phyloP scores from a whole-genome alignment of 2,888 invertebrate genomes.

The Apamea sordens region DNA sequence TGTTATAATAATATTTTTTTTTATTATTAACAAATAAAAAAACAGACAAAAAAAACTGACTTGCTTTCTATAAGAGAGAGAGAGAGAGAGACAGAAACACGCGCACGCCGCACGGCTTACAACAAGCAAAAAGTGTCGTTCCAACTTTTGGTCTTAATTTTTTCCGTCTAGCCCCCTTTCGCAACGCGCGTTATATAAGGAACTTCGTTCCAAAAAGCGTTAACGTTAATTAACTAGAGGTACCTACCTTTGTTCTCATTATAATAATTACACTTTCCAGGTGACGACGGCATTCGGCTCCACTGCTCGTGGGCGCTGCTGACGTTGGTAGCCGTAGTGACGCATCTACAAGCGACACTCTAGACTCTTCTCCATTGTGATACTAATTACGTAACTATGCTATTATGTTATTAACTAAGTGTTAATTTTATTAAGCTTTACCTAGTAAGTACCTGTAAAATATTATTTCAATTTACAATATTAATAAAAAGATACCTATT shows the following conservation, averaged over 20 bases:
- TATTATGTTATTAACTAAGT: slow-evolving; percentile 64
- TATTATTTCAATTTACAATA: slow-evolving; percentile 49
- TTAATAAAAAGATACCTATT: slow-evolving; percentile 61
- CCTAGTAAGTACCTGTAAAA: slow-evolving; percentile 54
- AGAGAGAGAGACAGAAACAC: too few species aligned
- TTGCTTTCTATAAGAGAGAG: too few species aligned
- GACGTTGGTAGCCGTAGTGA: slow-evolving; percentile 53
- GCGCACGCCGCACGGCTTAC: too few species aligned
- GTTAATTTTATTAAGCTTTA: slow-evolving; percentile 70
- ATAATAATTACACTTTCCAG: slow-evolving; percentile 47
- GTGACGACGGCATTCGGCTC: slow-evolving; percentile 55
- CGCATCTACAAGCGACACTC: slow-evolving; percentile 51
- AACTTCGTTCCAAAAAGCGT: too few species aligned
- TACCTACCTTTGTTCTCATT: background rate
- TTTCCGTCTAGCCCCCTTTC: too few species aligned
- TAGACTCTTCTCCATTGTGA: slow-evolving; percentile 69
- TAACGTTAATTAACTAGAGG: background rate
- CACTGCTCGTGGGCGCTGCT: slow-evolving; percentile 65
- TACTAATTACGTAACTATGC: slow-evolving; percentile 70
- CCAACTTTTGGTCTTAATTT: too few species aligned
- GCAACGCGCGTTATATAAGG: too few species aligned
- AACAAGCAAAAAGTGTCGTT: too few species aligned
- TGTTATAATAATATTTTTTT: too few species aligned
- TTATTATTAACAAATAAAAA: too few species aligned
- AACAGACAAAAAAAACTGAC: too few species aligned